Conservation (phyloP, 2,888 invertebrate species). For the Hyppa rectilinea region DNA sequence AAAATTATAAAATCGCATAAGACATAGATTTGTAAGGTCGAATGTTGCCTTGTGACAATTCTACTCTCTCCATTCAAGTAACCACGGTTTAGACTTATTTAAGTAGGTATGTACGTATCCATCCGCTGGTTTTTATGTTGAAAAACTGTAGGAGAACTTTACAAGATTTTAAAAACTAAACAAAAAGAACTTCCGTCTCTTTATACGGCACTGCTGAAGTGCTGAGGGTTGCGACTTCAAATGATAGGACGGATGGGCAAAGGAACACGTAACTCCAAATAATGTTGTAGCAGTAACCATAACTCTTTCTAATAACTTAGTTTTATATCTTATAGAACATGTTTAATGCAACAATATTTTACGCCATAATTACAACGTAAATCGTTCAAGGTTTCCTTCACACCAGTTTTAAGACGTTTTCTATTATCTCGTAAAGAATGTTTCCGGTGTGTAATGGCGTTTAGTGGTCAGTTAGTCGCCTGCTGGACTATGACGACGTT, state of each 20-base stretch:
- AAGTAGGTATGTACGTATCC: background rate
- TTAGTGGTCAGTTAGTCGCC: slow-evolving; percentile 31
- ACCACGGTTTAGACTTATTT: background rate
- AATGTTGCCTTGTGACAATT: background rate
- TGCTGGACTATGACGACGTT: slow-evolving; percentile 17
- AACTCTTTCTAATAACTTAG: slow-evolving; percentile 8
- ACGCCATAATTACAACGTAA: slow-evolving; percentile 31
- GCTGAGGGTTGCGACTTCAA: background rate
- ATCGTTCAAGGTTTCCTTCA: slow-evolving; percentile 38
- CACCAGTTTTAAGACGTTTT: slow-evolving; percentile 32
- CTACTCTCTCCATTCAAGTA: background rate
- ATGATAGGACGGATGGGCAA: background rate
- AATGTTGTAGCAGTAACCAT: slow-evolving; percentile 16
- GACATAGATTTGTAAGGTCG: background rate
- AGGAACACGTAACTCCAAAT: slow-evolving; percentile 10
- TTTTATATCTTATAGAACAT: slow-evolving; percentile 5
- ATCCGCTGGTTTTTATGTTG: background rate
- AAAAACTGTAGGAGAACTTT: background rate
- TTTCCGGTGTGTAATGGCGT: slow-evolving; percentile 51
- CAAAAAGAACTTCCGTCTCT: no score
- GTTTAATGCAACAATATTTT: slow-evolving; percentile 46
- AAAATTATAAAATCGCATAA: background rate
- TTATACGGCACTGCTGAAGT: no score
- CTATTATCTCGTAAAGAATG: slow-evolving; percentile 53
- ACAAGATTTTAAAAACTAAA: background rate